Base-by-base conservation (phyloP, 2,113 vertebrate genomes). In the Neodontobutis hainanensis region DNA sequence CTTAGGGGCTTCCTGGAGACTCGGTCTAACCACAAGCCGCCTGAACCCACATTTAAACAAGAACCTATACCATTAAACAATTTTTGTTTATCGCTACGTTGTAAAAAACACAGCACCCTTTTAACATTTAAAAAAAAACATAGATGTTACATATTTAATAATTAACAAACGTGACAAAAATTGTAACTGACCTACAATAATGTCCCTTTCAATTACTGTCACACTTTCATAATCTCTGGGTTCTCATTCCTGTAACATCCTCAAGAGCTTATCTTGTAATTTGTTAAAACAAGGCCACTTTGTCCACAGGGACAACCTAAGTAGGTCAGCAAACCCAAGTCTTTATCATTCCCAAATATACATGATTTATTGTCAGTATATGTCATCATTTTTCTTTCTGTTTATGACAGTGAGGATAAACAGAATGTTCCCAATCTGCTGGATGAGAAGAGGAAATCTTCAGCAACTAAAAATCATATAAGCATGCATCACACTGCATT, bases 201-300 rank as follows among this genome's bases (percentile, higher is more conserved):
- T 5, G 5, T 35, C 32, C 4, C 44, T 7, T 52, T 61, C 55
- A 6, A 32, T 14, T 19, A 19, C 19, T 14, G 56, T 0, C 52
- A 42, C 59, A 0, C 51, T 49, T 72, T 11, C 5, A 48, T 65
- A 63, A 66, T 75, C 63, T 50, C 65, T 61, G 6, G 43, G 34
- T 71, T 82, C 43, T 57, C n/a, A 61, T 40, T 49, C 50, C 45
- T 72, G 53, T 64, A 34, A 15, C 32, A 45, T 68, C 44, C 88
- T 68, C 73, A 36, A 49, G 81, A 73, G 87, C 10, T 78, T 64
- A 8, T 8, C 45, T 66, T 70, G 68, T 75, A 78, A 84, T 88
- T 87, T 85, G 78, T 84, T 82, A 58, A 90, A 92, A 91, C 81
- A 89, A 90, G 91, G 89, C 75, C 91, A 90, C 44, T 5, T 45